Evolutionary conservation across 2,888 invertebrate genomes (phyloP), one percentile per base, ranked within the genome.

Genomic region (Lycophotia porphyrea): DNA sequence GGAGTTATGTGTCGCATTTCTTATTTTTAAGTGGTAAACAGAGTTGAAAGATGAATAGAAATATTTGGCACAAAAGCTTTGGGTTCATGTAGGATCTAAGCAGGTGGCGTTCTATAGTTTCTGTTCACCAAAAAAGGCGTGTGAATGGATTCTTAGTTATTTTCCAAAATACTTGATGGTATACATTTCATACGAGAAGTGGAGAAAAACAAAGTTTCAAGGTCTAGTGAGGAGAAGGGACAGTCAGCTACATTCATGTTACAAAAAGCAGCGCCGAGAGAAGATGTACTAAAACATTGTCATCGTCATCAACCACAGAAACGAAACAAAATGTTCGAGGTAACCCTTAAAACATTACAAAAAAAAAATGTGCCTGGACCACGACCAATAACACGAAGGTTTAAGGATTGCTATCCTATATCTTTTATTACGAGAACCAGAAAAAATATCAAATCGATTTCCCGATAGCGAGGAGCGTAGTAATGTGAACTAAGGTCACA

Each of bases 381-480:
- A 58, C 24, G 61, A 64, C 70, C 70, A 71, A 85, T 83, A 76
- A 71, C 61, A 68, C 74, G 69, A 76, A 69, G 72, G 76, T 52
- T 71, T 85, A 78, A 75, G 69, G 64, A 77, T 79, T 70, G 31
- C 73, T 69, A 74, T 79, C 76, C 78, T 78, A 72, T 77, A 78
- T 78, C 64, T 85, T 85, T 87, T 85, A n/a, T 80, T 84, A 77
- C 71, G 85, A 80, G 77, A 60, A 71, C 69, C 63, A 82, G 67
- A 76, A 81, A 82, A 88, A 88, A 87, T 76, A 81, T 75, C 58
- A 65, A 79, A 88, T 82, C 88, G 77, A 85, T 89, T 82, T 52
- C 67, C 79, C 78, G 76, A 80, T 75, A 81, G 77, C 76, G 65
- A 65, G 39, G 68, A 77, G 64, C 49, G 69, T 67, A 79, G 83